Evolutionary conservation across 2,797 vertebrate species (phyloP), one percentile per base, ranked within the genome.

Genomic region (Amniataba percoides): DNA sequence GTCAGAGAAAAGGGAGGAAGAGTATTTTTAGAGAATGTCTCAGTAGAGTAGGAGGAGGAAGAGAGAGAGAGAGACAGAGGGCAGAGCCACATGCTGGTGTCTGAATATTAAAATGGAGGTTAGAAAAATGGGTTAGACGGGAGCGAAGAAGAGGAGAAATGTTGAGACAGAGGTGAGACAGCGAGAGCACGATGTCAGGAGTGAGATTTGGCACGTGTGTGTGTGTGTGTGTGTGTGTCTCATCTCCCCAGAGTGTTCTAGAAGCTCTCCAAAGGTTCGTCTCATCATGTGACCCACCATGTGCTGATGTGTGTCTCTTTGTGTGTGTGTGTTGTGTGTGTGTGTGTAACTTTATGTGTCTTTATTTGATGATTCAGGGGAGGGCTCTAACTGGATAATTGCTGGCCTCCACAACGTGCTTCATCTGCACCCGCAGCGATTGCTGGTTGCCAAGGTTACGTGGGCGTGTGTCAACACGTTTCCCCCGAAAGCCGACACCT

Each of bases 371-470:
- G 89, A 93, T 92, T 93, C 90, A 93, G 90, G 88, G 83, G 88
- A 85, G 89, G 88, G 85, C 86, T 92, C 87, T 92, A 88, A 94
- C 89, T 88, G 90, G 92, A 93, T 95, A 94, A 95, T 94, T 95
- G 92, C 90, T 86, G 88, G 77, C 86, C 86, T 88, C 82, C 40
- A 88, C 90, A 90, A 88, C 81, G 64, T 52, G 83, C 90, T 92
- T 94, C 91, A 94, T 90, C 91, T 91, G 90, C 57, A 91, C 92
- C 88, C 70, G 73, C 88, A 89, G 92, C 84, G 60, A 83, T 80
- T 73, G 82, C 78, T 56, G 77, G 93, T 95, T 95, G 90, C 94
- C 93, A 91, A 80, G 94, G 94, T 92, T 93, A 95, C 87, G 71
- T 87, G 86, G 85, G 87, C 88, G 81, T 90, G 91, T 94, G 93